Percentiles rank a stretch among this genome's conserved stretches.
Evolutionary conservation across 2,888 invertebrate genomes (phyloP).

Genomic region (Ophraella communa): DNA sequence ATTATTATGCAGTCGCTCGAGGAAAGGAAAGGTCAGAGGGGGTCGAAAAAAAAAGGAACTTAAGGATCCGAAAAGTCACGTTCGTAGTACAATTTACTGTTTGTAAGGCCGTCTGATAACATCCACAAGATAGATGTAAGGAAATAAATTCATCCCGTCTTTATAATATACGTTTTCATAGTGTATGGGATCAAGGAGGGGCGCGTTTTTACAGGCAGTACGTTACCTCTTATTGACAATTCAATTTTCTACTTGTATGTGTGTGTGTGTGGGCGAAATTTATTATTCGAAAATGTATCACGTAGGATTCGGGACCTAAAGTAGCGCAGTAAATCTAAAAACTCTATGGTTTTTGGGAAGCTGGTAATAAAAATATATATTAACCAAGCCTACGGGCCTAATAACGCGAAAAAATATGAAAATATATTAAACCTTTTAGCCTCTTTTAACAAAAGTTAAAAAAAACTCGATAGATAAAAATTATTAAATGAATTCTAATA

Average conservation of each 20-base stretch:
- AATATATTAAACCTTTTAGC: too few relatives aligned
- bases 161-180: constrained; percentile 27
- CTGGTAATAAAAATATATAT: constrained; percentile 10
- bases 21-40: constrained; percentile 29
- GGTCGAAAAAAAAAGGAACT: constrained; percentile 29
- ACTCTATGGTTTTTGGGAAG: not conserved
- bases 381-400: too few relatives aligned
- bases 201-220: constrained; percentile 14
- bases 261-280: constrained; percentile 14
- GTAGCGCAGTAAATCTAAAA: not conserved
- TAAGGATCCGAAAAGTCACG: constrained; percentile 39
- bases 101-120: constrained; percentile 44
- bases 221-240: constrained; percentile 29
- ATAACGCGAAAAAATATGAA: too few relatives aligned
- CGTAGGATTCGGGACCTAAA: not conserved
- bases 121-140: constrained; percentile 39
- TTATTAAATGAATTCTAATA: too few relatives aligned
- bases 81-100: constrained; percentile 43
- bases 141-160: constrained; percentile 37
- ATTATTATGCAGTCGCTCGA: constrained; percentile 32
- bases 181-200: constrained; percentile 5
- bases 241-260: constrained; percentile 29
- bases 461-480: too few relatives aligned
- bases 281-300: constrained; percentile 22
- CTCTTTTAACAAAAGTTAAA: too few relatives aligned